Conservation (phyloP, 2,888 invertebrate genomes). For the Eilema caniola region DNA sequence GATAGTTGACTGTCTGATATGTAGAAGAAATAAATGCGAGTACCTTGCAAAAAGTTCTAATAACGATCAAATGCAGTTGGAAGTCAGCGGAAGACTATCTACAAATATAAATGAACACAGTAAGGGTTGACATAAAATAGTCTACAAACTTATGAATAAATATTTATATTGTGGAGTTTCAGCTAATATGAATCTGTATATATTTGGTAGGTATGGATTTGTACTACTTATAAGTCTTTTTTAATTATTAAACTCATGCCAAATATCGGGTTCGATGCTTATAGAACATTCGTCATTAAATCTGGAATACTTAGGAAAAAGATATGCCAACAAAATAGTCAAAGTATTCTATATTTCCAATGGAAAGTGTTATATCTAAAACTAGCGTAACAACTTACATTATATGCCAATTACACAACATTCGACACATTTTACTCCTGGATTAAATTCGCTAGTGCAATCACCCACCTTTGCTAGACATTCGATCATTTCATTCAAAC, state of each 20-base stretch:
- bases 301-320: conserved; percentile 24
- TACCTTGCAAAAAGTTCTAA: conserved; percentile 17
- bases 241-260: background rate
- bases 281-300: conserved; percentile 38
- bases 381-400: conserved; percentile 67
- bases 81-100: conserved; percentile 31
- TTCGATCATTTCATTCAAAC: no score
- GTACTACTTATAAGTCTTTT: conserved; percentile 5
- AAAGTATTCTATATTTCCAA: conserved; percentile 65
- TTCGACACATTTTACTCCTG: conserved; percentile 23
- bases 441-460: background rate
- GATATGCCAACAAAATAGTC: conserved; percentile 48
- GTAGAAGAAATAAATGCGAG: conserved; percentile 10
- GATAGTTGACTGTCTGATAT: background rate
- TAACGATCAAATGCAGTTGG: conserved; percentile 12
- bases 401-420: conserved; percentile 44
- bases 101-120: conserved; percentile 45
- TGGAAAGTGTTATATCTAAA: conserved; percentile 70
- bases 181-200: background rate
- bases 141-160: conserved; percentile 32
- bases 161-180: conserved; percentile 31
- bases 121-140: conserved; percentile 33
- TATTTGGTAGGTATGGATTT: conserved; percentile 7
- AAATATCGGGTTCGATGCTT: conserved; percentile 14
- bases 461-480: conserved; percentile 34